A percentile compares a stretch with the other conserved stretches of the same genome.
Evolutionary conservation across 2,797 vertebrate species (phyloP).

Genomic region (Eospalax fontanierii): DNA sequence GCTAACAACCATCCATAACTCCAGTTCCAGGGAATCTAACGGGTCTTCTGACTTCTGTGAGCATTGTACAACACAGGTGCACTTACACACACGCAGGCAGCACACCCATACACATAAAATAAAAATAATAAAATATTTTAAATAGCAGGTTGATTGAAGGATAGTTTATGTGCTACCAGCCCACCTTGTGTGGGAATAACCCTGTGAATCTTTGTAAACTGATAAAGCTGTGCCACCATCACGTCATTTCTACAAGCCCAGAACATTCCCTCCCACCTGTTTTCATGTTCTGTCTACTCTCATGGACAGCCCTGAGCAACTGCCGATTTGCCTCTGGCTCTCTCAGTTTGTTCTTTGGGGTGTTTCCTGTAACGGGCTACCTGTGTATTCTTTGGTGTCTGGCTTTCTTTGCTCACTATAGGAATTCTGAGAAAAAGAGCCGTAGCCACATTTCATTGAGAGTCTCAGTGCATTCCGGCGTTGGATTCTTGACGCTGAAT

Average conservation of each 20-base stretch:
- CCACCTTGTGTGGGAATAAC: rapidly evolving
- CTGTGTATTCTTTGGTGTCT: rapidly evolving
- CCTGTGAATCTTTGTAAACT: rapidly evolving
- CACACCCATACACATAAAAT: no score
- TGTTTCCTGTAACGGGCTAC: rapidly evolving
- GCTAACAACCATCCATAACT: no score
- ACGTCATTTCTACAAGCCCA: neutral
- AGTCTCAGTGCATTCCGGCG: no score
- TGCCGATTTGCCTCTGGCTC: neutral
- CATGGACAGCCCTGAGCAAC: rapidly evolving
- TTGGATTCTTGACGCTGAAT: rapidly evolving
- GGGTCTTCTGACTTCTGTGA: no score
- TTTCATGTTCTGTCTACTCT: rapidly evolving
- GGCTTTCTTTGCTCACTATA: neutral
- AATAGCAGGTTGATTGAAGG: neutral
- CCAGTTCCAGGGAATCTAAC: no score
- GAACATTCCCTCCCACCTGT: rapidly evolving
- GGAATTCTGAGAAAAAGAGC: neutral
- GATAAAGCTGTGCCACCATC: rapidly evolving
- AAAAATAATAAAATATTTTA: no score
- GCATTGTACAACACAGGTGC: no score
- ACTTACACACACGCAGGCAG: no score
- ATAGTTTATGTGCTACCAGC: rapidly evolving
- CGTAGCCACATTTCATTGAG: rapidly evolving
- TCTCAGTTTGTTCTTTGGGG: neutral